Conservation (phyloP, 2,113 vertebrate genomes). For the Collichthys lucidus region DNA sequence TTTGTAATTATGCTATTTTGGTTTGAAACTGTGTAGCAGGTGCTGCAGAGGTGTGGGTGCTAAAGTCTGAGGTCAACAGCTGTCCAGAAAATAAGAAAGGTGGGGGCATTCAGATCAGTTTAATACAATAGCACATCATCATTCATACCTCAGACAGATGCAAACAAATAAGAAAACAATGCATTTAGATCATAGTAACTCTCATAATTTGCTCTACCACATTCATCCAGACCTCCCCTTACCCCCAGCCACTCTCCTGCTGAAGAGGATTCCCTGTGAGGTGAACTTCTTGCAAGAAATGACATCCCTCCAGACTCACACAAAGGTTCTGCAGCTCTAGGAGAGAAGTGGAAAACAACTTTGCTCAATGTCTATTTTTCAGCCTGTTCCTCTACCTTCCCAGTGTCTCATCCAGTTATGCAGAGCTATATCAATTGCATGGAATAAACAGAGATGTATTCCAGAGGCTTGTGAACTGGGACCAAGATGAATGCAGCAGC, state of each 20-base stretch:
- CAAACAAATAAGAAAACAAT: neutral
- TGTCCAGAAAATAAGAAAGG: neutral
- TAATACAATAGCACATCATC: neutral
- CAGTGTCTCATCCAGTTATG: neutral
- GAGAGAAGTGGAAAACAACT: conserved; percentile 16
- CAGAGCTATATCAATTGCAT: neutral
- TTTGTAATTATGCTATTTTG: conserved; percentile 30
- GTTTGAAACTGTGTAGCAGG: conserved; percentile 13
- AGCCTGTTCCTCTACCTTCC: neutral
- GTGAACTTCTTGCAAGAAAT: conserved; percentile 83
- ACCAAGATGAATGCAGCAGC: neutral
- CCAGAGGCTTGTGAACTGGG: neutral
- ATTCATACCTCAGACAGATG: neutral
- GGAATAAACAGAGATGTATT: conserved; percentile 8
- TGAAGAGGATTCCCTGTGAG: conserved; percentile 91
- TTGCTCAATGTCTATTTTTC: neutral
- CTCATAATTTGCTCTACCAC: neutral
- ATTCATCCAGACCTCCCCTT: conserved; percentile 32
- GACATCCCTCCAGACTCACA: conserved; percentile 84
- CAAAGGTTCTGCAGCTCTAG: conserved; percentile 85
- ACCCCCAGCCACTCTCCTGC: conserved; percentile 91
- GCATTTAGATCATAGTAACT: neutral
- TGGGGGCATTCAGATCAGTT: neutral
- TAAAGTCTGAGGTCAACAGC: neutral
- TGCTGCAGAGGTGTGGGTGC: neutral